A percentile compares a stretch with the other conserved stretches of the same genome.
These are phyloP conservation scores for Rhopalosiphum maidis DNA, from an alignment of 1,140 invertebrate species.

Conservation along the genomic window DNA sequence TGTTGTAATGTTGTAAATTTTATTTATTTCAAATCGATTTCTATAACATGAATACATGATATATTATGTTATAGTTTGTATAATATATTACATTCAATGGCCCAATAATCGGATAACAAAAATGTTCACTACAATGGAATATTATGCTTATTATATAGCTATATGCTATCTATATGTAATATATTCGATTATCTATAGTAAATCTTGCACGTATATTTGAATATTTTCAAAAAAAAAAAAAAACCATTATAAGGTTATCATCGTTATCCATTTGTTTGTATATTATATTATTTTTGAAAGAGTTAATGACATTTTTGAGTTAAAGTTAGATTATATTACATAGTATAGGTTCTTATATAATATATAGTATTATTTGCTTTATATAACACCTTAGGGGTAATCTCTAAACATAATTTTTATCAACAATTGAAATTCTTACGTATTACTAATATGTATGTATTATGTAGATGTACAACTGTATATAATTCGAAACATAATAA, in stretches of 20 bases:
- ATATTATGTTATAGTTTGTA: too few species aligned
- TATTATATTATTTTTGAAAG: too few species aligned
- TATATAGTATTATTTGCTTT: background rate
- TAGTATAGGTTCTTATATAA: too few species aligned
- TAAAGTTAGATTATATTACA: too few species aligned
- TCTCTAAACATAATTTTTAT: slow-evolving; percentile 20
- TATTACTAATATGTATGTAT: background rate
- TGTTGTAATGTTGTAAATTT: background rate
- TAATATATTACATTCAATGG: background rate
- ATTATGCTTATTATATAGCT: too few species aligned
- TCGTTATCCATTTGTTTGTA: background rate
- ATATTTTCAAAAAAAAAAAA: background rate
- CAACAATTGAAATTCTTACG: background rate
- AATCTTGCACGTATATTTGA: background rate
- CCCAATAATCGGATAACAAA: background rate
- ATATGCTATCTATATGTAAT: too few species aligned
- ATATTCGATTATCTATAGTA: too few species aligned
- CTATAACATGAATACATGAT: background rate
- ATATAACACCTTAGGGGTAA: background rate
- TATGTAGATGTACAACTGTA: background rate
- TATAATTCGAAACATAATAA: slow-evolving; percentile 12
- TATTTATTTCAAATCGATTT: background rate
- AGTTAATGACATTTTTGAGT: too few species aligned
- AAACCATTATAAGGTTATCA: background rate
- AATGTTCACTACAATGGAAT: too few species aligned